Base-by-base conservation (phyloP, 1,140 invertebrate species). In the Ladona fulva region DNA sequence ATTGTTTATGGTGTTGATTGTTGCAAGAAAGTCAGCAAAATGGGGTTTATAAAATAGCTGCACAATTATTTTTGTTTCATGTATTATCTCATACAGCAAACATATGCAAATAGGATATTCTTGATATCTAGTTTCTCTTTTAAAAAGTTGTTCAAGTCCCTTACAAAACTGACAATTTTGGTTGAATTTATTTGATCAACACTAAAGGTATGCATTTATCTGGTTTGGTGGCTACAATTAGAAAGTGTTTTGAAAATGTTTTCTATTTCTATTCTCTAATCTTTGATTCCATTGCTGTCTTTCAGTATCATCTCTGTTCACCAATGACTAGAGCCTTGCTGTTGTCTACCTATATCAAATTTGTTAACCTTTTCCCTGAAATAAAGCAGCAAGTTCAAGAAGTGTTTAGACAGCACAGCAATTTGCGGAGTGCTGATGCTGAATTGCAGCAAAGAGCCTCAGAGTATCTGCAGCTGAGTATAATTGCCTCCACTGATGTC, bases 311-410 rank as follows among this genome's bases (percentile, higher is more conserved):
- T 87, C 87, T 99, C 77, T 99, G 98, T 88, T 97, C 96, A 77
- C 93, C 97, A 74, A 93, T 95, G 87, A 99, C 98, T 0, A 90
- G 98, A 82, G 97, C 97, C 77, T 87, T 99, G 11, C 86, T 99
- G 24, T 88, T 99, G 25, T 99, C 98, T 25, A 99, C 98, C 0
- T 99, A 99, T 82, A 97, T 99, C 77, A 99, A 99, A 87, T 99
- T 99, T 85, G 94, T 99, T 78, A 99, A 99, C 88, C 88, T 99
- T 24, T 99, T 99, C 86, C 97, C 97, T 42, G 98, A 99, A 89
- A 99, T 99, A 82, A 96, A 98, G 87, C 88, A 88, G 78, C 93
- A 97, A 82, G 98, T 99, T 78, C 97, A 99, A 87, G 95, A 98
- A 84, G 96, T 99, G 77, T 95, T 99, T 82, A 91, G 91, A 81